A percentile compares a stretch with the other conserved stretches of the same genome.
Conservation (phyloP, 1,140 invertebrate species). For the Sminthurinus signatus region DNA sequence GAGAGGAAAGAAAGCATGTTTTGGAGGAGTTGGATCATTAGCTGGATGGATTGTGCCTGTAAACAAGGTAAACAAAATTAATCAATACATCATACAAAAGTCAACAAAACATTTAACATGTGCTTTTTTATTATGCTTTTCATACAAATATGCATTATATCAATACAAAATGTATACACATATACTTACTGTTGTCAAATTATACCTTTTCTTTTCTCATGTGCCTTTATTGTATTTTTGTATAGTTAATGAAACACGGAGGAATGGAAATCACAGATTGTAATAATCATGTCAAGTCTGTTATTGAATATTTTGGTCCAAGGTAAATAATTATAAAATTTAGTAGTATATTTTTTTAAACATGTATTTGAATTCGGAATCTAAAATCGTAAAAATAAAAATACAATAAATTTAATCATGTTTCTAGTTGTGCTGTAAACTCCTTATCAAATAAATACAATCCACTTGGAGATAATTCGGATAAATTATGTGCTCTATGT, state of each 20-base stretch:
- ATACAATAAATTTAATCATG: no score
- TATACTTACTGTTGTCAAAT: no score
- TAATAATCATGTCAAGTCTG: slow-evolving; percentile 92
- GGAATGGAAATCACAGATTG: slow-evolving; percentile 80
- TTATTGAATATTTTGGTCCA: slow-evolving; percentile 77
- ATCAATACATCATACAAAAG: no score
- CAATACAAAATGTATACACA: no score
- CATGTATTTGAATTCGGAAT: no score
- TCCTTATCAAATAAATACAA: slow-evolving; percentile 87
- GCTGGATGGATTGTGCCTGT: slow-evolving; percentile 92
- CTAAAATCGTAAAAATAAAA: no score
- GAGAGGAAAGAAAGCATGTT: slow-evolving; percentile 72
- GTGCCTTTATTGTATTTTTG: slow-evolving; percentile 23
- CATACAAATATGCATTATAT: no score
- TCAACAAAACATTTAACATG: no score
- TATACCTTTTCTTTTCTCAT: no score
- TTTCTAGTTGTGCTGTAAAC: slow-evolving; percentile 91
- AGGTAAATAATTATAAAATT: no score
- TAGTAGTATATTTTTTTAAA: no score
- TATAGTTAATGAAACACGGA: slow-evolving; percentile 69
- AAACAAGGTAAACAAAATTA: slow-evolving; percentile 64
- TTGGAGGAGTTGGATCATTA: slow-evolving; percentile 79
- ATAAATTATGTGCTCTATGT: slow-evolving; percentile 76
- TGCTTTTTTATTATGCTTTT: no score
- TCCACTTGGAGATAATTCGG: slow-evolving; percentile 79